Evolutionary conservation across 2,797 vertebrate genomes (phyloP), one percentile per base, ranked within the genome.

Genomic region (Coregonus ussuriensis): DNA sequence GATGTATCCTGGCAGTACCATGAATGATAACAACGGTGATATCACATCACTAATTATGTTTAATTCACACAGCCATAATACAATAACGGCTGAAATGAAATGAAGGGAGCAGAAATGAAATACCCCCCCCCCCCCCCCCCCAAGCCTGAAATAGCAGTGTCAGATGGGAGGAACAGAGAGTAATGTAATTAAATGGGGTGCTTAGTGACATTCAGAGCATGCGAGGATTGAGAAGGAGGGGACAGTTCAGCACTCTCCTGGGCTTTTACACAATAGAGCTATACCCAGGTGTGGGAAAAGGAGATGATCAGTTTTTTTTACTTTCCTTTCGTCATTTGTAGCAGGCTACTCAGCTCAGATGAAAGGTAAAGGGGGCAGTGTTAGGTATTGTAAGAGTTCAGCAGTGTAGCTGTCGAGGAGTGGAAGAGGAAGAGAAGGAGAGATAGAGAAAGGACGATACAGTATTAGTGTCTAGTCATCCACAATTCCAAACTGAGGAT

Each of bases 71-170:
- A 21, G 56, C 56, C 56, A n/a, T 62, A 62, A 16, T 67, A 31
- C 31, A 14, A 67, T 86, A 82, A 86, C 84, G 76, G 77, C 83
- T 83, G 84, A 87, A 89, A 86, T 74, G 33, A 89, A 89, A 81
- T 63, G 77, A 47, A 47, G 41, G 41, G 41, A 90, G 81, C 83
- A 66, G 18, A 53, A 52, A 33, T 81, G 80, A 77, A 85, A 90
- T 71, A 82, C 25, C 25, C 25, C 25, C 25, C 25, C 25, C 25
- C 25, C 25, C 25, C 77, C 78, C 84, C 73, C 13, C 77, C 71
- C 41, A 74, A 78, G 80, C 85, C 88, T 79, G 75, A 89, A 91
- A 90, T 90, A 91, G 90, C 83, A 21, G 63, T 84, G 84, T 83
- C 84, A 87, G 84, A 89, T 83, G 21, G 77, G 82, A 84, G 76